Evolutionary conservation across 2,888 invertebrate genomes (phyloP), one percentile per base, ranked within the genome.

Genomic region (Aphelenchoides bicaudatus): DNA sequence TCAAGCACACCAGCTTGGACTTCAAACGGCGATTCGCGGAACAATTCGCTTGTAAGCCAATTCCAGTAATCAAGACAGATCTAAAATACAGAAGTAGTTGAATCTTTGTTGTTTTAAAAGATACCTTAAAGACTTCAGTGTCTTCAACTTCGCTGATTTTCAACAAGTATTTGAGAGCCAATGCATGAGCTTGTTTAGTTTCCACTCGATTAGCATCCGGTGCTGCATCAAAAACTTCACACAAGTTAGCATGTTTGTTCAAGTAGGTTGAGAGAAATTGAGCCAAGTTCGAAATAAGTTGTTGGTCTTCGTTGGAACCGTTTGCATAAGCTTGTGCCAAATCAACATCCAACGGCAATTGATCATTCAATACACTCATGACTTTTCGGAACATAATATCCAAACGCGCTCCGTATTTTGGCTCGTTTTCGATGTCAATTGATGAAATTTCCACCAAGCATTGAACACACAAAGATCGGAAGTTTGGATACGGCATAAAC

Each of bases 21-120:
- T 28, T 56, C 55, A 80, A 87, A 88, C 25, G 90, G 88, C 74
- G 86, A 87, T 78, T 90, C 89, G 79, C 88, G 87, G 80, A 96
- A 99, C 71, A 98, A 84, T 80, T 93, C 91, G 61, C 90, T 86
- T 28, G 91, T 87, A 64, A 99, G 83, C 62, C 87, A 87, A 82
- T 92, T 93, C 98, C 98, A 99, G 82, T 93, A 98, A 80, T 99
- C 98, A 66, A 99, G 83, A 79, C 96, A 98, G 68, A 99, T 96
- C 84, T 73, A 39, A 37, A 65, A 56, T 13, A 56, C 48, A 46
- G 23, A 19, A 19, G 5, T 4, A 3, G 4, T 53, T 54, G 49
- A 50, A 49, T 37, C 10, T 43, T 43, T 10, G 49, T 34, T n/a
- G 13, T n/a, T 34, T 43, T 39, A 49, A 13, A 21, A 27, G 49